Evolutionary conservation across 92 coral and sea anemone species (phyloP), one percentile per base, ranked within the genome.

Genomic region (Actinostola sp.): DNA sequence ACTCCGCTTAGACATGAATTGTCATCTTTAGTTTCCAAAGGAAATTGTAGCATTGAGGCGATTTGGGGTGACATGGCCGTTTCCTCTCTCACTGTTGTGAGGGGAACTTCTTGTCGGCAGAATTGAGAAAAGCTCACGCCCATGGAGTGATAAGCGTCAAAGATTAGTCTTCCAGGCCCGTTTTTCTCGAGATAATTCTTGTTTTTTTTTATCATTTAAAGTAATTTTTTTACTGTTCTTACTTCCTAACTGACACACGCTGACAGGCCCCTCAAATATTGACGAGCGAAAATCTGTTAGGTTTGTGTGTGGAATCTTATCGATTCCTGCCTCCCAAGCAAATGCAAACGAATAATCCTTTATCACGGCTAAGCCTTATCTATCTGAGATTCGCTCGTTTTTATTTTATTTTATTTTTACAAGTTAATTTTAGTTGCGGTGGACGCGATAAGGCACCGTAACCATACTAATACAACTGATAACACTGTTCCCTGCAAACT

Each of bases 381-480:
- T 27, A 68, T 50, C 43, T 33, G 50, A 33, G 42, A 52, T 63
- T 64, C 66, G 21, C 72, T 64, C 45, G 52, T 31, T 59, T 66
- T 20, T 24, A 31, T 55, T 75, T 75, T 75, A 75, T 75, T 75
- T 75, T 72, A 75, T 50, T 64, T 75, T 75, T 75, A 75, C 72
- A 52, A 75, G 71, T 75, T 75, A 75, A 75, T 75, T 75, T 74
- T 12, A 23, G 63, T 27, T 75, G 63, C 35, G 81, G 60, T 53
- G 49, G 28, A 24, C 9, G 32, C n/a, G 73, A 75, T 75, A 75
- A 75, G 62, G 8, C 23, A 52, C 56, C 52, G 50, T 31, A 35
- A 33, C 30, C 32, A 35, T 35, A 61, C 71, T 74, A 74, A 74
- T 74, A 74, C 23, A 31, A 26, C 4, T 45, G 81, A 75, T 75